Evolutionary conservation across 2,113 vertebrate species (phyloP).

Genomic region (Dipodomys merriami): DNA sequence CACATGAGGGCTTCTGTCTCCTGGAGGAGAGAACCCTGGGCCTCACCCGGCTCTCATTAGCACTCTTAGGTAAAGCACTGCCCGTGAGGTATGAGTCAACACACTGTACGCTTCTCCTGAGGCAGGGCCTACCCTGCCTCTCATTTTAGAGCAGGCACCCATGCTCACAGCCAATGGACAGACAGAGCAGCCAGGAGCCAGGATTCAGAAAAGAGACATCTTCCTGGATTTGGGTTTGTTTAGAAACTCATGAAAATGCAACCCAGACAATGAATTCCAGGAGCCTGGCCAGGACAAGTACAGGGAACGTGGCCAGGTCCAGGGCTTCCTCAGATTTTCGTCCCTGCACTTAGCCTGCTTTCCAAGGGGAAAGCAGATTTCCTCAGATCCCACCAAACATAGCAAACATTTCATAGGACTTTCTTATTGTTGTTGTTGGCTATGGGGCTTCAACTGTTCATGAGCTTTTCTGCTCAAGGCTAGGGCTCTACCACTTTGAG

Average conservation of each 20-base stretch:
- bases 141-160: background rate
- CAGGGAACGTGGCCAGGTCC: accelerated
- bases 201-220: accelerated
- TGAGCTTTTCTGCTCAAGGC: too few relatives aligned
- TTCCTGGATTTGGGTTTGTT: background rate
- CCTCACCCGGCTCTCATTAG: too few relatives aligned
- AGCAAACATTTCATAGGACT: background rate
- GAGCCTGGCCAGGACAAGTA: background rate
- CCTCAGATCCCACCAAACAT: background rate
- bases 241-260: background rate
- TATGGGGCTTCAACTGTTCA: too few relatives aligned
- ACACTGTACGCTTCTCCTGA: too few relatives aligned
- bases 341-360: too few relatives aligned
- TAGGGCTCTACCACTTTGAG: too few relatives aligned
- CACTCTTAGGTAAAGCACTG: too few relatives aligned
- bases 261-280: background rate
- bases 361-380: accelerated
- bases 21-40: accelerated
- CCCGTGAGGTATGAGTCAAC: too few relatives aligned
- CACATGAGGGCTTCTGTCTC: too few relatives aligned
- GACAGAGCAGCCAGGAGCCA: background rate
- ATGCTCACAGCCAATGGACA: background rate
- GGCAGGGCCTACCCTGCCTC: background rate
- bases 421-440: too few relatives aligned
- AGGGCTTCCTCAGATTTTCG: background rate